A percentile compares a stretch with the other conserved stretches of the same genome.
phyloP scores from a whole-genome alignment of 2,797 vertebrate genomes.

The Monodelphis domestica region DNA sequence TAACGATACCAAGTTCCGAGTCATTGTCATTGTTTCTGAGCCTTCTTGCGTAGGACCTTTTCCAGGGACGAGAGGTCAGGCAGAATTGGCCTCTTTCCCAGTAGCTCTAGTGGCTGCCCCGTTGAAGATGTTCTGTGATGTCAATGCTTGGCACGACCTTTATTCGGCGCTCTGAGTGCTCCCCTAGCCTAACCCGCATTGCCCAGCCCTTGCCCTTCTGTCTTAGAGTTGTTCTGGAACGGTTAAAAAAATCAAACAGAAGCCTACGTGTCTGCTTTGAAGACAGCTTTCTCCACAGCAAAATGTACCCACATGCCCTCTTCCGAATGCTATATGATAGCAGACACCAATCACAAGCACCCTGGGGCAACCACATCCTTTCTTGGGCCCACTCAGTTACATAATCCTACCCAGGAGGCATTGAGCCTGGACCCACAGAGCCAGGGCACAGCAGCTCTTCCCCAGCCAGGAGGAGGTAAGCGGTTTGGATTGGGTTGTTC shows the following conservation, averaged over 20 bases:
- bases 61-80: not conserved
- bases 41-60: not conserved
- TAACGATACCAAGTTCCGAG: not conserved
- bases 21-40: not conserved
- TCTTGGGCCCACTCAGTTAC: not conserved
- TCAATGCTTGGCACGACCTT: not conserved
- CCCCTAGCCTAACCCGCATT: not conserved
- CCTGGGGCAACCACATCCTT: not conserved
- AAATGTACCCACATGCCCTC: too few relatives aligned
- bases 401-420: not conserved
- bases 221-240: too few relatives aligned
- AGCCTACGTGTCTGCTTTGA: too few relatives aligned
- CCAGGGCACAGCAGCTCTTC: not conserved
- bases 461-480: not conserved
- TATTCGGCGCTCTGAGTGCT: not conserved
- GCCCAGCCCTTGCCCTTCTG: too few relatives aligned
- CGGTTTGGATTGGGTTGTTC: not conserved
- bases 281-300: too few relatives aligned
- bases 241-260: too few relatives aligned
- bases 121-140: not conserved
- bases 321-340: too few relatives aligned
- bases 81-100: not conserved
- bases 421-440: not conserved
- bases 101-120: not conserved
- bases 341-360: not conserved